phyloP scores from a whole-genome alignment of 2,888 invertebrate genomes.

The Axea sp. region DNA sequence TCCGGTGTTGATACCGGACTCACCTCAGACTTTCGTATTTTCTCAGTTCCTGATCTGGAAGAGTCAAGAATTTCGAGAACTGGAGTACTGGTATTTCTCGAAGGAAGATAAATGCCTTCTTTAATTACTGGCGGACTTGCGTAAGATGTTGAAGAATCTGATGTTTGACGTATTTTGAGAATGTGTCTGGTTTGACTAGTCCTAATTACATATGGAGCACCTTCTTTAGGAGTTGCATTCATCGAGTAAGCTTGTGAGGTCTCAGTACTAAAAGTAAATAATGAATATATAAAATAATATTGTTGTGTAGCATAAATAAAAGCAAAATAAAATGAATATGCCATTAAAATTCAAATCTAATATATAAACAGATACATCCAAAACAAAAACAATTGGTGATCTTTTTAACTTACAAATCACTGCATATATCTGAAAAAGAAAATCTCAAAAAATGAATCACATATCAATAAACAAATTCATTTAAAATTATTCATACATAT shows the following conservation, averaged over 20 bases:
- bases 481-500: too few species aligned
- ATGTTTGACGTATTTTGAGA: conserved; percentile 68
- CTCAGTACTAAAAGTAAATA: conserved; percentile 69
- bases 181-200: conserved; percentile 59
- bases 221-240: conserved; percentile 42
- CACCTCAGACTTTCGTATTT: conserved; percentile 62
- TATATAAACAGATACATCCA: too few species aligned
- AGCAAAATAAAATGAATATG: too few species aligned
- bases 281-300: too few species aligned
- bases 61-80: conserved; percentile 75
- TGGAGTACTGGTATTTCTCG: conserved; percentile 67
- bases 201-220: conserved; percentile 63
- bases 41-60: conserved; percentile 66
- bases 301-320: too few species aligned
- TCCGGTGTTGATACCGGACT: conserved; percentile 77
- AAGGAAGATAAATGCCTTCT: conserved; percentile 60
- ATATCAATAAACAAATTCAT: too few species aligned
- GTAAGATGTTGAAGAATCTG: conserved; percentile 76
- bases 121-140: conserved; percentile 72
- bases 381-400: too few species aligned
- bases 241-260: conserved; percentile 67
- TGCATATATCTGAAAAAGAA: too few species aligned
- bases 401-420: too few species aligned
- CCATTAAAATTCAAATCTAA: too few species aligned
- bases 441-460: too few species aligned